Evolutionary conservation across 2,113 vertebrate genomes (phyloP).

Genomic region (Gadus macrocephalus): DNA sequence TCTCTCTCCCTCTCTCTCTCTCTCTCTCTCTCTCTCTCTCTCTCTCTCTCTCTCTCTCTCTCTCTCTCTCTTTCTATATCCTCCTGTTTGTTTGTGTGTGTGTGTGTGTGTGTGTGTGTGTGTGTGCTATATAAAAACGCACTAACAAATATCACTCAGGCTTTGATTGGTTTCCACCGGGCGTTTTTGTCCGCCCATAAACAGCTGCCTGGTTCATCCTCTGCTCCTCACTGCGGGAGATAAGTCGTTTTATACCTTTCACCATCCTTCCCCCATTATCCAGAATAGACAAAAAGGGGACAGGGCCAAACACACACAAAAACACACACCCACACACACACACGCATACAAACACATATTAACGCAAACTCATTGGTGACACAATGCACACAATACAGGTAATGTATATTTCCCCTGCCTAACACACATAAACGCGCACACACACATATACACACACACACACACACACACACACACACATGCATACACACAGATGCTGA

Average conservation of each 20-base stretch:
- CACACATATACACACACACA: no score
- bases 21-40: neutral
- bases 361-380: neutral
- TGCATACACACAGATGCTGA: slow-evolving; percentile 18
- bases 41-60: neutral
- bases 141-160: neutral
- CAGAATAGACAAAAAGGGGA: no score
- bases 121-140: no score
- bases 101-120: neutral
- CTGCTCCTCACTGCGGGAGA: slow-evolving; percentile 54
- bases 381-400: slow-evolving; percentile 1
- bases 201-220: slow-evolving; percentile 44
- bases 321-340: no score
- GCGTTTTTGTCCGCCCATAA: slow-evolving; percentile 48
- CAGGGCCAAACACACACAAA: neutral
- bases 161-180: slow-evolving; percentile 18
- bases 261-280: slow-evolving; percentile 44
- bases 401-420: neutral
- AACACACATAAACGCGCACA: slow-evolving; percentile 13
- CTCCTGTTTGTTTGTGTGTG: neutral
- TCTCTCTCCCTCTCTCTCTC: no score
- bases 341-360: neutral
- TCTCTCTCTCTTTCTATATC: no score
- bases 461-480: no score
- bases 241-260: slow-evolving; percentile 51